These are phyloP conservation scores for Rhagonycha lutea DNA, from an alignment of 2,888 invertebrate genomes.

Conservation along the genomic window DNA sequence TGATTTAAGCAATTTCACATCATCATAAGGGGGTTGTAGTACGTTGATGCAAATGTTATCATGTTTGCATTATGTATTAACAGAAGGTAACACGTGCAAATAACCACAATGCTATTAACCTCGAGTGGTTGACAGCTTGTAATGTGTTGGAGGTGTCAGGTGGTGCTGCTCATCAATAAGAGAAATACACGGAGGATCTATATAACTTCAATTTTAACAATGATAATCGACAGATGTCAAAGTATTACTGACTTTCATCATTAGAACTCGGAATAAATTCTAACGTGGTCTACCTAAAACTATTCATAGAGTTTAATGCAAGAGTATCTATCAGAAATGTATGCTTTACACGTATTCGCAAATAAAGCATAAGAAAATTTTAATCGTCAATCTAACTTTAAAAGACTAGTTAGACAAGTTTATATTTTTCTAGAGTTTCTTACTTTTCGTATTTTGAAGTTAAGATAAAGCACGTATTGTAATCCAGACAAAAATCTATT, in stretches of 20 bases:
- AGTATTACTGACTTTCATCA: constrained; percentile 6
- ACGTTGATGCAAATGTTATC: constrained; percentile 23
- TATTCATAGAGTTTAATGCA: not conserved
- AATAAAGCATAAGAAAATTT: too few species aligned
- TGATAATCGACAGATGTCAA: constrained; percentile 24
- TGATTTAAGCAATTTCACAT: not conserved
- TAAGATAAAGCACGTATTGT: too few species aligned
- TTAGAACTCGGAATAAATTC: not conserved
- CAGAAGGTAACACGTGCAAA: constrained; percentile 37
- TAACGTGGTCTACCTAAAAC: not conserved
- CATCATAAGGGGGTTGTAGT: constrained; percentile 8
- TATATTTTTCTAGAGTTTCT: too few species aligned
- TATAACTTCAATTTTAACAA: constrained; percentile 19
- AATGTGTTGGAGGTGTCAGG: constrained; percentile 33
- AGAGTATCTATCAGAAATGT: too few species aligned
- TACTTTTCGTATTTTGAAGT: too few species aligned
- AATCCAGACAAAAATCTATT: too few species aligned
- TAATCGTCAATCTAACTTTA: too few species aligned
- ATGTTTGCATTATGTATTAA: constrained; percentile 40
- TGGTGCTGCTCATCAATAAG: constrained; percentile 30
- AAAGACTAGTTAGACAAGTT: too few species aligned
- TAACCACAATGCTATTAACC: constrained; percentile 36
- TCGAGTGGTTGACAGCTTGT: constrained; percentile 33
- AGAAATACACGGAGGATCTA: constrained; percentile 24
- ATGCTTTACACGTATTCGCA: too few species aligned